A percentile compares a stretch with the other conserved stretches of the same genome.
These are phyloP conservation scores for Hippoglossus hippoglossus DNA, from an alignment of 2,797 vertebrate species.

Conservation along the genomic window DNA sequence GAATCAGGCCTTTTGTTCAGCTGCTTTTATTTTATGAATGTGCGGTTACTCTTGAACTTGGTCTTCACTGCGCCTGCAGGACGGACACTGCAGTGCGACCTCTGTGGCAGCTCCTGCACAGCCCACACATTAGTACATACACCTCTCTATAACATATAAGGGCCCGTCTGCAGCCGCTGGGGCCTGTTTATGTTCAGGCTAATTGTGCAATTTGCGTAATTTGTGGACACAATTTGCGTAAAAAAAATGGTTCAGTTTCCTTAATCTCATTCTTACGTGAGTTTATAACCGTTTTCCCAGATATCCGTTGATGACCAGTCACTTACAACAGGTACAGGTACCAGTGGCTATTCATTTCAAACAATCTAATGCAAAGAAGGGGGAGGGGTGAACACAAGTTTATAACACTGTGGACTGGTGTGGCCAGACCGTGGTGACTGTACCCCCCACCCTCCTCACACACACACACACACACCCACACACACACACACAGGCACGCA, in stretches of 20 bases:
- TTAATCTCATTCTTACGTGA: background rate
- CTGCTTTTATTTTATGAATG: background rate
- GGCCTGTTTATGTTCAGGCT: background rate
- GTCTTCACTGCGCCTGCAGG: too few species aligned
- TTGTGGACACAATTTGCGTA: too few species aligned
- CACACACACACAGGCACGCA: conserved; percentile 17
- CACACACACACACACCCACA: conserved; percentile 16
- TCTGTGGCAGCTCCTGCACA: too few species aligned
- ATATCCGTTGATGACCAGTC: too few species aligned
- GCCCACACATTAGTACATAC: too few species aligned
- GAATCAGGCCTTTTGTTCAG: too few species aligned
- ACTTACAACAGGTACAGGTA: too few species aligned
- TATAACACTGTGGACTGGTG: conserved; percentile 52
- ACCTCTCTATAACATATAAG: background rate
- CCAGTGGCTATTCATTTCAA: too few species aligned
- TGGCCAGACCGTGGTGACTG: conserved; percentile 67
- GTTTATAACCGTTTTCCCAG: too few species aligned
- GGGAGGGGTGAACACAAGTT: conserved; percentile 20
- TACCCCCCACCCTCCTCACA: background rate
- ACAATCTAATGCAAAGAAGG: too few species aligned
- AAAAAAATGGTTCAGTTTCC: background rate
- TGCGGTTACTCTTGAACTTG: background rate
- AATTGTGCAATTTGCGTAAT: conserved; percentile 5
- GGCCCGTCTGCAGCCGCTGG: background rate
- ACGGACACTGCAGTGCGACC: too few species aligned